phyloP scores from a whole-genome alignment of 2,888 invertebrate genomes.

The Neoascia interrupta region DNA sequence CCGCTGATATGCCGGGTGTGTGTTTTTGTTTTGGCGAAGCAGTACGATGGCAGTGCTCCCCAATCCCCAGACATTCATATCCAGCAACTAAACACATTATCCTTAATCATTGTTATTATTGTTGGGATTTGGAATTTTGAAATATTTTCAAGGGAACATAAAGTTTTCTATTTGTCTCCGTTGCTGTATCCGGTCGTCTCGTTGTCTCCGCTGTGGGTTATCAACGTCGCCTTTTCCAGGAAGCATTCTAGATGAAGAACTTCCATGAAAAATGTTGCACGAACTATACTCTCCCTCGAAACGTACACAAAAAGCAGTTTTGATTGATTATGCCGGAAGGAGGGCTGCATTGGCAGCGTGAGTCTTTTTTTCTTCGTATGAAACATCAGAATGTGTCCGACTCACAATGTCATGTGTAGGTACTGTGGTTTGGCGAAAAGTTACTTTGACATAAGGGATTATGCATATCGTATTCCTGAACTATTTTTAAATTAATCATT shows the following conservation, averaged over 20 bases:
- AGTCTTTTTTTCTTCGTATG: too few relatives aligned
- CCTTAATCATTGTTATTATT: constrained; percentile 51
- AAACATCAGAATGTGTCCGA: too few relatives aligned
- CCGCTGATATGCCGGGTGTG: background rate
- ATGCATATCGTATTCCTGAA: too few relatives aligned
- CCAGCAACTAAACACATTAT: constrained; percentile 45
- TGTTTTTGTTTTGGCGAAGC: too few relatives aligned
- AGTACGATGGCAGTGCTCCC: background rate
- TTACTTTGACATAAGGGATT: too few relatives aligned
- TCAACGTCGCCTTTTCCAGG: constrained; percentile 26
- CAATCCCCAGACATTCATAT: background rate
- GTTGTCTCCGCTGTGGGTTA: constrained; percentile 28
- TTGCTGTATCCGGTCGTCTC: constrained; percentile 37
- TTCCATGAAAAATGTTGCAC: constrained; percentile 41
- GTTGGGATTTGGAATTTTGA: constrained; percentile 50
- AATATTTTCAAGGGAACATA: constrained; percentile 49
- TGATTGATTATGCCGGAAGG: constrained; percentile 52
- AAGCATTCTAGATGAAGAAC: constrained; percentile 47
- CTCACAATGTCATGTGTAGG: too few relatives aligned
- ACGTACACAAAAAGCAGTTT: background rate
- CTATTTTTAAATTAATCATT: too few relatives aligned
- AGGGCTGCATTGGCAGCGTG: too few relatives aligned
- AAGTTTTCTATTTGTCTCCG: constrained; percentile 48
- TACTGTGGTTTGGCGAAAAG: too few relatives aligned
- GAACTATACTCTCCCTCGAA: constrained; percentile 19